Evolutionary conservation across 1,140 invertebrate species (phyloP).

Genomic region (Drosophila littoralis): DNA sequence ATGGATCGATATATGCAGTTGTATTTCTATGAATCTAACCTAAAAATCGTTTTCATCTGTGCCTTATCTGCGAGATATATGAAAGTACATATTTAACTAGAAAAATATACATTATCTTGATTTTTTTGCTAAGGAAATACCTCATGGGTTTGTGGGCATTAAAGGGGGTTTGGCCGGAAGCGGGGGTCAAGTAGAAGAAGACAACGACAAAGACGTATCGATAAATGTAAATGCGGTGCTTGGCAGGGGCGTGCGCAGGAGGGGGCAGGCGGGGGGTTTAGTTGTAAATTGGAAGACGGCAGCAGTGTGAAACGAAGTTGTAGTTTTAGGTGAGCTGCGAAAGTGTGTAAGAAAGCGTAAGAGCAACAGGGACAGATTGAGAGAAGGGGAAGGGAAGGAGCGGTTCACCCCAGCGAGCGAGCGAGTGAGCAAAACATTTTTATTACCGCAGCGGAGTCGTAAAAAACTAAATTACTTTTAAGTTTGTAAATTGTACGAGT

Average conservation of each 20-base stretch:
- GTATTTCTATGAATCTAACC: not conserved
- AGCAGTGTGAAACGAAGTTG: constrained; percentile 24
- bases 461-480: constrained; percentile 83
- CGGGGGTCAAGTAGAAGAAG: constrained; percentile 34
- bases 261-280: not conserved
- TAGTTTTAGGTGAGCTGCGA: constrained; percentile 64
- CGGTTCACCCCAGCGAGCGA: constrained; percentile 21
- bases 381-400: not conserved
- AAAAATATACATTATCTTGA: not conserved
- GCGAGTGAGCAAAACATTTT: constrained; percentile 67
- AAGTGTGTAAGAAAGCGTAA: constrained; percentile 19
- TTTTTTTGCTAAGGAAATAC: not conserved
- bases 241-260: not conserved
- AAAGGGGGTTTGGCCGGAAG: not conserved
- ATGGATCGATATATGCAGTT: not conserved
- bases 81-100: not conserved
- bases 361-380: constrained; percentile 6
- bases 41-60: not conserved
- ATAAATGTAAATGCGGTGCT: constrained; percentile 75
- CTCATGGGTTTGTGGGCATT: not conserved
- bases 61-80: constrained; percentile 1
- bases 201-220: constrained; percentile 62
- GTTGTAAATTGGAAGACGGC: constrained; percentile 2
- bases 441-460: constrained; percentile 79
- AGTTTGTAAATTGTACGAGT: constrained; percentile 79